These are phyloP conservation scores for Anser cygnoides DNA, from an alignment of 2,113 vertebrate genomes.

Conservation along the genomic window DNA sequence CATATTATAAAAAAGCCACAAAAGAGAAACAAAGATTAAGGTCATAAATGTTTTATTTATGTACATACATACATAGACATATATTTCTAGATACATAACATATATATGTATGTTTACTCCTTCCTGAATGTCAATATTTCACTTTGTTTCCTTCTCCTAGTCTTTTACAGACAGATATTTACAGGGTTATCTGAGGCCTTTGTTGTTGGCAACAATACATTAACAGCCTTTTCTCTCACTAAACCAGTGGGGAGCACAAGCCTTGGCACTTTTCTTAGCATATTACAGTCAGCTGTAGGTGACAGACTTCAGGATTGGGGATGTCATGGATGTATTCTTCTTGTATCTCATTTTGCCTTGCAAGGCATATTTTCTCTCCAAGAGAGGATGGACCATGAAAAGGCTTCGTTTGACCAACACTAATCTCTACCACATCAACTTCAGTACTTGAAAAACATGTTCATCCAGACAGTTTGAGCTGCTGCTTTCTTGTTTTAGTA, in stretches of 20 bases:
- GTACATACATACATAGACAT: neutral
- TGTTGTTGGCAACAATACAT: neutral
- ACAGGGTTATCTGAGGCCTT: neutral
- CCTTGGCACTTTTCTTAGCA: neutral
- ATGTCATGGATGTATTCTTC: neutral
- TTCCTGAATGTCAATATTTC: neutral
- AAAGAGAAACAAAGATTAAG: neutral
- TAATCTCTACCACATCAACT: neutral
- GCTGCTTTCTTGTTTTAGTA: neutral
- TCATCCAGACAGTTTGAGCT: neutral
- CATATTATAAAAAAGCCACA: neutral
- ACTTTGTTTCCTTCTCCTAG: neutral
- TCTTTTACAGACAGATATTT: neutral
- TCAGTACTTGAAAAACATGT: neutral
- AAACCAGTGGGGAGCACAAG: neutral
- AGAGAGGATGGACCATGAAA: neutral
- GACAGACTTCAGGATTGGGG: neutral
- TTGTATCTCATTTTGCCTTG: neutral
- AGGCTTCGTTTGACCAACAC: neutral
- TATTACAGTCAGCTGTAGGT: neutral
- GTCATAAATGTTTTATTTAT: neutral
- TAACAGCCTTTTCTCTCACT: neutral
- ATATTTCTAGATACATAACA: neutral
- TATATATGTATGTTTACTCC: neutral
- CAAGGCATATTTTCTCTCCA: neutral